Percentiles rank a stretch among this genome's conserved stretches.
Evolutionary conservation across 2,797 vertebrate species (phyloP).

Genomic region (Lycodopsis pacificus): DNA sequence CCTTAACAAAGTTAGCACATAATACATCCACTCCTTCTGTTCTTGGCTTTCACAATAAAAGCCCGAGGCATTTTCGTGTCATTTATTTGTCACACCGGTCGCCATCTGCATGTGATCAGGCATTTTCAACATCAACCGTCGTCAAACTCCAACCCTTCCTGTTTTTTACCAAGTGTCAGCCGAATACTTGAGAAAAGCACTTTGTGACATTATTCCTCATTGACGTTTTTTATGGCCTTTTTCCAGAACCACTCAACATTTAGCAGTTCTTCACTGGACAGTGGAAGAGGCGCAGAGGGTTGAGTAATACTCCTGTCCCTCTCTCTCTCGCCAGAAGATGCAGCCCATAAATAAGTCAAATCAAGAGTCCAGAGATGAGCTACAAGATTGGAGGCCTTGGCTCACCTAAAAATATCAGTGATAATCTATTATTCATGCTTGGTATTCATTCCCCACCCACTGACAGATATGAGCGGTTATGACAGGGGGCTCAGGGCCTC

Average conservation of each 20-base stretch:
- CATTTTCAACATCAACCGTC: slow-evolving; percentile 25
- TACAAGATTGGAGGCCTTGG: slow-evolving; percentile 72
- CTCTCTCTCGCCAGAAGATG: slow-evolving; percentile 66
- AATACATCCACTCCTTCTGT: background rate
- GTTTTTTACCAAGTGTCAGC: slow-evolving; percentile 18
- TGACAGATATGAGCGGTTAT: slow-evolving; percentile 81
- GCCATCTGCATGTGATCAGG: background rate
- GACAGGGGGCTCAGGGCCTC: slow-evolving; percentile 67
- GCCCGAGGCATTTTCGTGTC: background rate
- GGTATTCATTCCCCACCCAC: slow-evolving; percentile 80
- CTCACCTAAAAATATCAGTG: slow-evolving; percentile 86
- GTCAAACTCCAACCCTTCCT: background rate
- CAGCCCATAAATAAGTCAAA: slow-evolving; percentile 84
- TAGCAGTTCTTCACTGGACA: slow-evolving; percentile 63
- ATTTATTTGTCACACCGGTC: background rate
- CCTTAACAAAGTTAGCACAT: background rate
- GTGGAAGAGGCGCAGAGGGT: slow-evolving; percentile 40
- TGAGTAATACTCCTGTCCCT: slow-evolving; percentile 74
- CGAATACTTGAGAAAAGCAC: slow-evolving; percentile 58
- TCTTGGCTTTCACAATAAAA: background rate
- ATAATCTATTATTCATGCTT: slow-evolving; percentile 86
- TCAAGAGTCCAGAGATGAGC: slow-evolving; percentile 78
- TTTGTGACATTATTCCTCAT: slow-evolving; percentile 79
- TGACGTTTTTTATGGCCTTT: slow-evolving; percentile 78
- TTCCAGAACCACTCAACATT: slow-evolving; percentile 79